Evolutionary conservation across 2,113 vertebrate species (phyloP), one percentile per base, ranked within the genome.

Genomic region (Notechis scutatus): DNA sequence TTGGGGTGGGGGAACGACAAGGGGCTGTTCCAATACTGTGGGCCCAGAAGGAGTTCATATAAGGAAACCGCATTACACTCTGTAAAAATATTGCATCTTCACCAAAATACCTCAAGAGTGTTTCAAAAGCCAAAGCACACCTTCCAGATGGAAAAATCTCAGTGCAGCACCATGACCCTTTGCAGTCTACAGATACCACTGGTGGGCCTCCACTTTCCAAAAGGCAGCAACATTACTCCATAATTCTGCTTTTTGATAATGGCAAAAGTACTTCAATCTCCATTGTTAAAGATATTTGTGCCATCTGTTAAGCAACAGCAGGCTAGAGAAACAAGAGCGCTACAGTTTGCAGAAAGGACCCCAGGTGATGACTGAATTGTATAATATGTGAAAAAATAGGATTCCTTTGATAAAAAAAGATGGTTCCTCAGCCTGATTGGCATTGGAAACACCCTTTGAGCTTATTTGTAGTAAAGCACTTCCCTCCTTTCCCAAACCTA

Each of bases 391-490:
- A 98, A 97, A 97, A 97, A 97, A 97, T 87, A 97, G 95, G 96
- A 97, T 97, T 97, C 96, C 96, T 98, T 97, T 96, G 97, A 98
- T 97, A 96, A 97, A 97, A 97, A 97, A 96, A 96, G 81, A 91
- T 96, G 96, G 96, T 95, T 96, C 96, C 57, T 29, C 95, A 87
- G 95, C 94, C 93, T 10, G 54, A 93, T 96, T 96, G 92, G 92
- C 94, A 90, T 96, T 95, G 89, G 11, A 96, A 97, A 96, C 90
- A 52, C 94, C 90, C 90, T 94, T 87, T 94, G 96, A 97, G 96
- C 96, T 97, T 93, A 87, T 96, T 97, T 97, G 97, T 96, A 97
- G 97, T 96, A 97, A 95, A 97, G 97, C 95, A 96, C 96, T 96
- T 97, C 95, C 96, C 95, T 90, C 81, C 20, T 20, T 93, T 94